Evolutionary conservation across 2,113 vertebrate species (phyloP).

Genomic region (Alligator mississippiensis): DNA sequence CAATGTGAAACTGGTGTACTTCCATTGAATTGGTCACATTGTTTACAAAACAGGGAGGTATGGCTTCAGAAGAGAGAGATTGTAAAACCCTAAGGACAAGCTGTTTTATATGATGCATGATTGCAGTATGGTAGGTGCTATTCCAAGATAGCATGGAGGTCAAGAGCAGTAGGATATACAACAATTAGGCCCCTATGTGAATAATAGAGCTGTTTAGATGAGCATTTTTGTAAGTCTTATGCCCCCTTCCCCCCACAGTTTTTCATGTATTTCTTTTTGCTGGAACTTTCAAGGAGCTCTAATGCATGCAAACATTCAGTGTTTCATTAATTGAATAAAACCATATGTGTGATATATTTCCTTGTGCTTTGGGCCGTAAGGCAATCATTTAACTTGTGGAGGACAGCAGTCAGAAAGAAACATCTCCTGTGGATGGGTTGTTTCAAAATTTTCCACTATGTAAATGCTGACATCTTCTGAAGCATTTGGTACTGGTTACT

Average conservation of each 20-base stretch:
- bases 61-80: too few relatives aligned
- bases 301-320: background rate
- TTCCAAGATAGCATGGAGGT: background rate
- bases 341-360: background rate
- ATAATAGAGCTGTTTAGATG: background rate
- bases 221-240: background rate
- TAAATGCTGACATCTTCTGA: background rate
- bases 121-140: too few relatives aligned
- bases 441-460: background rate
- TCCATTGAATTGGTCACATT: too few relatives aligned
- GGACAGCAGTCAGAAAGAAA: background rate
- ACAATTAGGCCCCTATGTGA: too few relatives aligned
- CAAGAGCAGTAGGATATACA: background rate
- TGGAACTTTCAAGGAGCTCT: background rate
- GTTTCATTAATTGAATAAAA: background rate
- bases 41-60: too few relatives aligned
- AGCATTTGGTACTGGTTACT: background rate
- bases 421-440: background rate
- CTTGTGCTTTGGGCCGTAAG: background rate
- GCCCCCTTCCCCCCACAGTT: accelerated
- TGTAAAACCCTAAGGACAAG: too few relatives aligned
- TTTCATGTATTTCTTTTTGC: background rate
- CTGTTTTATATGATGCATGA: too few relatives aligned
- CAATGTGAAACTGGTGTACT: too few relatives aligned
- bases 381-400: background rate